Conservation (phyloP, 2,797 vertebrate species). For the Propithecus perrieri region DNA sequence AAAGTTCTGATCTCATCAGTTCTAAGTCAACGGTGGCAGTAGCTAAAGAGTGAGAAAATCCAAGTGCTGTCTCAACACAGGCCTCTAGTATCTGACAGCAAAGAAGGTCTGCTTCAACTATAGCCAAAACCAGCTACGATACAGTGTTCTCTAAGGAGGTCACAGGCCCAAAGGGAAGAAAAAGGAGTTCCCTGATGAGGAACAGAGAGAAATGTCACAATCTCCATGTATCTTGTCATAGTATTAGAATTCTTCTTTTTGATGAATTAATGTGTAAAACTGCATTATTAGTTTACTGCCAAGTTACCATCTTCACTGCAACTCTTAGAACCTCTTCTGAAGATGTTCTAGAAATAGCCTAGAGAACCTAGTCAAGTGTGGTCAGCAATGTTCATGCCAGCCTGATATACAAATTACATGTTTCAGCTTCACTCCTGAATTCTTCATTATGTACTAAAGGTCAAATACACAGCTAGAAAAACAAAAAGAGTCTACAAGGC, state of each 20-base stretch:
- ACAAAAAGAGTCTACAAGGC: not conserved
- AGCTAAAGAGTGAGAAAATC: not conserved
- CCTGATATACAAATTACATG: not conserved
- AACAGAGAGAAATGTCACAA: not conserved
- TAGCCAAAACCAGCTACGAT: not conserved
- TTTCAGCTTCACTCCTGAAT: not conserved
- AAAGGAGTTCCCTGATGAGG: not conserved
- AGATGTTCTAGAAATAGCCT: not conserved
- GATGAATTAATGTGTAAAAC: not conserved
- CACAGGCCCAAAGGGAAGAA: not conserved
- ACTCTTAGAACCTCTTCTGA: not conserved
- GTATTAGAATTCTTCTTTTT: not conserved
- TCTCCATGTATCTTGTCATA: not conserved
- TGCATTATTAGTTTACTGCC: not conserved
- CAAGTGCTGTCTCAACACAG: not conserved
- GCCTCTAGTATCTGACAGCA: not conserved
- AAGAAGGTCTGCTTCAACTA: not conserved
- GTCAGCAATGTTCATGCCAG: not conserved
- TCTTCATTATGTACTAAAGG: not conserved
- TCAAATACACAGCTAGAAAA: not conserved
- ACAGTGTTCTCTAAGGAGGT: not conserved
- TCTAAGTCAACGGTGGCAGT: not conserved
- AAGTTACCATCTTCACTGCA: not conserved
- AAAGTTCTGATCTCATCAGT: not conserved
- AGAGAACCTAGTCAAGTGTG: not conserved